Evolutionary conservation across 35 echinoderm and acorn worm genomes (phyloP).

Genomic region (Diadema setosum): DNA sequence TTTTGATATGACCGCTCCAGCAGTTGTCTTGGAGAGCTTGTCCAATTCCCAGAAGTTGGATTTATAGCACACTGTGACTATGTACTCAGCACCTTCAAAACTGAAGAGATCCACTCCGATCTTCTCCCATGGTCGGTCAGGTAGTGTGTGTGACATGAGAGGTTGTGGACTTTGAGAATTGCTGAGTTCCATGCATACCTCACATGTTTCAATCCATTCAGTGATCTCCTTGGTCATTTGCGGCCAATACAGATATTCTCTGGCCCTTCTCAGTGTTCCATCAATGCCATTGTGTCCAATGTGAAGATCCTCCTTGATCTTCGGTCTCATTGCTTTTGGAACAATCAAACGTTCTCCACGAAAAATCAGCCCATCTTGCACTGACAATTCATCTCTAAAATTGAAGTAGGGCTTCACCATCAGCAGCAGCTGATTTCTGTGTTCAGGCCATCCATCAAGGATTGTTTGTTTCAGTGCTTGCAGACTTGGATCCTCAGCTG

Average conservation of each 20-base stretch:
- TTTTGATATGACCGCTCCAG: not conserved
- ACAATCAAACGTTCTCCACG: not conserved
- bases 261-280: conserved; percentile 40
- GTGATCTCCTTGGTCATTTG: conserved; percentile 43
- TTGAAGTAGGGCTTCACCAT: conserved; percentile 24
- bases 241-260: conserved; percentile 64
- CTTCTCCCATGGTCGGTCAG: conserved; percentile 52
- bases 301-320: too few species aligned
- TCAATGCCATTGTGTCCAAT: conserved; percentile 52
- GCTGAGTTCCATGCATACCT: conserved; percentile 9
- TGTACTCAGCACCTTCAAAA: conserved; percentile 21
- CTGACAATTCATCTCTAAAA: not conserved
- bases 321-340: too few species aligned
- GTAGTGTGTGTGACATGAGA: conserved; percentile 52
- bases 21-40: conserved; percentile 27
- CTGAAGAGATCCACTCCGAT: conserved; percentile 20
- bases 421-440: not conserved
- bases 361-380: not conserved
- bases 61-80: conserved; percentile 45
- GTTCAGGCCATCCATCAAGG: conserved; percentile 53
- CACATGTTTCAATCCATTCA: conserved; percentile 50
- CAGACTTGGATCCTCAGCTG: not conserved
- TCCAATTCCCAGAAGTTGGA: too few species aligned
- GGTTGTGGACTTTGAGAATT: not conserved
- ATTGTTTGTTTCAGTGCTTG: conserved; percentile 18